Base-by-base conservation (phyloP, 1,140 invertebrate genomes). In the Lordiphosa clarofinis region DNA sequence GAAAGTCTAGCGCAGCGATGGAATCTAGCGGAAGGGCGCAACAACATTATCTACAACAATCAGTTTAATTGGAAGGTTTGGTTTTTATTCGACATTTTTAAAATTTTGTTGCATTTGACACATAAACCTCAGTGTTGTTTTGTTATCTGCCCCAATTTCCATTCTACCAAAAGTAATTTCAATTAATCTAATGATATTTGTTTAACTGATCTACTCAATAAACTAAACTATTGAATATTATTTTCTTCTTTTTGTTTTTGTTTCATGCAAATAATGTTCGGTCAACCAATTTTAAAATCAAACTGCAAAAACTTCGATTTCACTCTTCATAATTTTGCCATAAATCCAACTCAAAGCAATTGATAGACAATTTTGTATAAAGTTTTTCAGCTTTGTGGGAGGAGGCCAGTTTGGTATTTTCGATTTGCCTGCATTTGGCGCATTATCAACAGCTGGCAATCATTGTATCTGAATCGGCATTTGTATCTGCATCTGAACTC, bases 401-500 rank as follows among this genome's bases (percentile, higher is more conserved):
- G 28, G 28, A 31, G 28, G 7, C 28, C 28, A 7, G 28, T 8
- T 31, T 44, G 15, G 15, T 42, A 21, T 46, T 46, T 46, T 31
- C 28, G 28, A 31, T 31, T 31, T 31, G 28, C 5, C 5, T 31
- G 28, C 28, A 31, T 31, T 46, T 33, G 43, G 11, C 24, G 24
- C 43, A 46, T 46, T 33, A 46, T 46, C 43, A 33, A 8, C 11
- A 33, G 43, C 24, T 46, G 39, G 15, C 38, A 42, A 42, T 19
- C 39, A 19, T 1, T 68, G 42, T 48, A 47, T 47, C 35, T 8
- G 39, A 42, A 50, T 50, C 36, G 31, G 33, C 38, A 57, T 66
- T 28, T 28, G 47, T 31, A 43, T 53, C 47, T 46, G 39, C 28
- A 62, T 69, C 65, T 65, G 55, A 50, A 59, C 54, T 61, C 55